Percentiles rank a stretch among this genome's conserved stretches.
Conservation (phyloP, 2,888 invertebrate species). For the Tricholauxania praeusta region DNA sequence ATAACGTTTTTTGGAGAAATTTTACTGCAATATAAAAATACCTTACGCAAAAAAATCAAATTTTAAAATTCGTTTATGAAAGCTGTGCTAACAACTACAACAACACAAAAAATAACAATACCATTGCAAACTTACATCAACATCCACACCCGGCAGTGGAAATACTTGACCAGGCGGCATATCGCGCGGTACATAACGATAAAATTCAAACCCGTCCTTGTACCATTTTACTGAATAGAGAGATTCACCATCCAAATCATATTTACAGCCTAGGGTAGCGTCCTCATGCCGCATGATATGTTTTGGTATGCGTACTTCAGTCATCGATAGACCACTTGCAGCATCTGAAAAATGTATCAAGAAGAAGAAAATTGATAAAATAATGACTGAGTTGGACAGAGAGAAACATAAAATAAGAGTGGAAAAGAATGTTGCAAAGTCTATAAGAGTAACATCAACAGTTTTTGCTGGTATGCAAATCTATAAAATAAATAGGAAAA, state of each 20-base stretch:
- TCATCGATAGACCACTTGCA: slow-evolving; percentile 75
- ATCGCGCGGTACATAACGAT: slow-evolving; percentile 86
- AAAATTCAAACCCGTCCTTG: slow-evolving; percentile 91
- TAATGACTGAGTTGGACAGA: not conserved
- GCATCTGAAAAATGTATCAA: slow-evolving; percentile 61
- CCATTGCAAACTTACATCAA: slow-evolving; percentile 79
- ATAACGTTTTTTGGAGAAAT: no score
- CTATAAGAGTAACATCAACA: slow-evolving; percentile 2
- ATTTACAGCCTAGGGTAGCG: slow-evolving; percentile 83
- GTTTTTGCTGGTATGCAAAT: slow-evolving; percentile 25
- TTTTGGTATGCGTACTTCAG: slow-evolving; percentile 84
- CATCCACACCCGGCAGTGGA: slow-evolving; percentile 82
- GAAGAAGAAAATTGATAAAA: slow-evolving; percentile 21
- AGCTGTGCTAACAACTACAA: no score
- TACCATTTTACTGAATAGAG: slow-evolving; percentile 94
- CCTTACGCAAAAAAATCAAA: no score
- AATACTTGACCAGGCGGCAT: slow-evolving; percentile 85
- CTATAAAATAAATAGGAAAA: not conserved
- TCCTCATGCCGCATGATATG: slow-evolving; percentile 84
- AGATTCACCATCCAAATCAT: slow-evolving; percentile 84
- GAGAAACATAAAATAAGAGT: not conserved
- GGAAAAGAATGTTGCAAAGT: not conserved
- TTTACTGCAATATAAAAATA: no score
- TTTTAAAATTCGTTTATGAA: no score
- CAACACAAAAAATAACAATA: not conserved